These are phyloP conservation scores for Crossaster papposus DNA, from an alignment of 53 echinoderm and acorn worm species.

Conservation along the genomic window DNA sequence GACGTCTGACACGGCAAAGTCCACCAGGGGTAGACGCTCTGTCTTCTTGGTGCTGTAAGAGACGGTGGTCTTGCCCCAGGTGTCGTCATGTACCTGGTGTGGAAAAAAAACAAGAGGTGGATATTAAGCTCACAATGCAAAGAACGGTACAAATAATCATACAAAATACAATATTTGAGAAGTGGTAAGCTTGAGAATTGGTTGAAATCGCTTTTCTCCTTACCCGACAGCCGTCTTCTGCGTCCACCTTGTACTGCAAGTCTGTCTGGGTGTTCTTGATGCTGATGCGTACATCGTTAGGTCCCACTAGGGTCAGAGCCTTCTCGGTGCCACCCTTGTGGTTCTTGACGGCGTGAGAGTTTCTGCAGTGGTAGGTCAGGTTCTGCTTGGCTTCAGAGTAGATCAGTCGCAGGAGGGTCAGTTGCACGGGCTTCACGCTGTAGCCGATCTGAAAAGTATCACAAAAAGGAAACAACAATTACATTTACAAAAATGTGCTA, in stretches of 20 bases:
- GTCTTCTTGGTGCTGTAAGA: slow-evolving; percentile 82
- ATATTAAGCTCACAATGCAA: neutral
- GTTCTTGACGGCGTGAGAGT: slow-evolving; percentile 75
- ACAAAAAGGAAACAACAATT: neutral
- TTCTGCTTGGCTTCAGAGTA: slow-evolving; percentile 76
- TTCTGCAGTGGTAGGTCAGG: slow-evolving; percentile 87
- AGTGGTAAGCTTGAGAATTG: too few relatives aligned
- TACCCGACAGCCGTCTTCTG: slow-evolving; percentile 84
- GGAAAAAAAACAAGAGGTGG: neutral
- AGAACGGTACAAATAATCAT: neutral
- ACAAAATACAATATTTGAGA: too few relatives aligned
- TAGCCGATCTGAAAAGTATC: slow-evolving; percentile 21
- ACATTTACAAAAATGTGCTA: too few relatives aligned
- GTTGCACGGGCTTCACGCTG: slow-evolving; percentile 73
- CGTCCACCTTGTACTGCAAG: slow-evolving; percentile 49
- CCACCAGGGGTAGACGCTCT: slow-evolving; percentile 86
- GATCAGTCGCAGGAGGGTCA: slow-evolving; percentile 90
- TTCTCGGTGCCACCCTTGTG: slow-evolving; percentile 41
- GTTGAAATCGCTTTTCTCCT: too few relatives aligned
- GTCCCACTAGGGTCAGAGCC: slow-evolving; percentile 69
- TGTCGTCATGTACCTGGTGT: slow-evolving; percentile 68
- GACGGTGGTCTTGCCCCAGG: slow-evolving; percentile 79
- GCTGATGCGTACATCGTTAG: slow-evolving; percentile 33
- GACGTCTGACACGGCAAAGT: slow-evolving; percentile 86
- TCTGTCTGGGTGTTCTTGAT: slow-evolving; percentile 64